These are phyloP conservation scores for Margarornis squamiger DNA, from an alignment of 2,797 vertebrate genomes.

Conservation along the genomic window DNA sequence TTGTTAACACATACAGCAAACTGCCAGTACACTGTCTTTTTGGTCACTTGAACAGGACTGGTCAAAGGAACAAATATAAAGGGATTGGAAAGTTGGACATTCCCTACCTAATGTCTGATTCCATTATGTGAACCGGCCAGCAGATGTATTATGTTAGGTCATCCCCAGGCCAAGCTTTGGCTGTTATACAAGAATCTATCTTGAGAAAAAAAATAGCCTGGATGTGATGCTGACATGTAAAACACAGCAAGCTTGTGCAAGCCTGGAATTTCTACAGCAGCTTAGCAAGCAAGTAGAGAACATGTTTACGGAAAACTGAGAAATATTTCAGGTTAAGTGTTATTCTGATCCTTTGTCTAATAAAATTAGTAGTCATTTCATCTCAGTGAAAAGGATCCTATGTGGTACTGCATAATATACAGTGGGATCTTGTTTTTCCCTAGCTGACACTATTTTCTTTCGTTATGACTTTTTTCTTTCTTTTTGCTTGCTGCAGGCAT, in stretches of 20 bases:
- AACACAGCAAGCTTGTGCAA: constrained; percentile 8
- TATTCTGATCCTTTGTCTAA: not conserved
- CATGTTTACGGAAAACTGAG: not conserved
- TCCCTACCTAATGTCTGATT: not conserved
- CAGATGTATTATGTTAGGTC: constrained; percentile 49
- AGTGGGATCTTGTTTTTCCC: not conserved
- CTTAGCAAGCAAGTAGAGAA: not conserved
- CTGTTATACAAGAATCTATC: constrained; percentile 30
- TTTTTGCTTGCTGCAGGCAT: not conserved
- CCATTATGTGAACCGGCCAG: not conserved
- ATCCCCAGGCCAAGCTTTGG: constrained; percentile 40
- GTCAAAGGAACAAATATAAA: not conserved
- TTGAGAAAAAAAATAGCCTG: not conserved
- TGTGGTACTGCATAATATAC: not conserved
- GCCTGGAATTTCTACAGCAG: constrained; percentile 1
- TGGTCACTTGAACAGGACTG: not conserved
- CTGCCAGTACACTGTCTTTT: not conserved
- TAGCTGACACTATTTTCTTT: not conserved
- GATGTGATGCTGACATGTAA: constrained; percentile 30
- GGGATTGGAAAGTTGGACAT: not conserved
- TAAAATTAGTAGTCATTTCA: not conserved
- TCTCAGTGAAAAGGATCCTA: not conserved
- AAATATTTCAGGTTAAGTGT: not conserved
- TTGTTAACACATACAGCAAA: not conserved
- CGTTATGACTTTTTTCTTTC: not conserved